These are phyloP conservation scores for Marisa cornuarietis DNA, from an alignment of 1,140 invertebrate species.

Conservation along the genomic window DNA sequence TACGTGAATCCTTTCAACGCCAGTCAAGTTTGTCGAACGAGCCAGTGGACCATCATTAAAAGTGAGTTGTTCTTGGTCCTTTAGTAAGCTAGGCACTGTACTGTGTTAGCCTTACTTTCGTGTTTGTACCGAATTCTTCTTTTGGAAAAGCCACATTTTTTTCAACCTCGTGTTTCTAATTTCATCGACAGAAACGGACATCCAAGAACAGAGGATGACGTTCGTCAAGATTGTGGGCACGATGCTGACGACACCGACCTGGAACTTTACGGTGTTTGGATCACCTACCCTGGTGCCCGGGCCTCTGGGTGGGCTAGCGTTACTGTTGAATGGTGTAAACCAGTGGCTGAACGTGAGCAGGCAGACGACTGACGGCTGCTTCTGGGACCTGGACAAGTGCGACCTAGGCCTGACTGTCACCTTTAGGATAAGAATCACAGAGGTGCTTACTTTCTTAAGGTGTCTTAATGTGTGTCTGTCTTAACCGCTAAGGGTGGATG, in stretches of 20 bases:
- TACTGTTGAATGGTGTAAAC: slow-evolving; percentile 42
- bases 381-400: slow-evolving; percentile 37
- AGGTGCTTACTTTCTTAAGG: not conserved
- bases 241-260: slow-evolving; percentile 26
- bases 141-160: not conserved
- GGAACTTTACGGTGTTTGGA: slow-evolving; percentile 29
- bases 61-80: slow-evolving; percentile 22
- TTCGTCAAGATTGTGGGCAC: slow-evolving; percentile 37
- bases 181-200: slow-evolving; percentile 25
- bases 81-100: no score
- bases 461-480: no score
- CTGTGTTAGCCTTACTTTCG: not conserved
- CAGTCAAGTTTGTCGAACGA: slow-evolving; percentile 31
- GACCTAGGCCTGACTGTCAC: slow-evolving; percentile 38
- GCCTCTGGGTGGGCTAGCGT: slow-evolving; percentile 29
- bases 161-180: not conserved
- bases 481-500: no score
- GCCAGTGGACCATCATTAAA: slow-evolving; percentile 36
- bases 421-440: slow-evolving; percentile 36
- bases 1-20: slow-evolving; percentile 32
- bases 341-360: slow-evolving; percentile 32
- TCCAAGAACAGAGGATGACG: slow-evolving; percentile 20
- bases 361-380: slow-evolving; percentile 22
- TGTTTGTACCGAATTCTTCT: not conserved
- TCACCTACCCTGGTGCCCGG: slow-evolving; percentile 26